These are phyloP conservation scores for Cylas formicarius DNA, from an alignment of 1,140 invertebrate species.

Conservation along the genomic window DNA sequence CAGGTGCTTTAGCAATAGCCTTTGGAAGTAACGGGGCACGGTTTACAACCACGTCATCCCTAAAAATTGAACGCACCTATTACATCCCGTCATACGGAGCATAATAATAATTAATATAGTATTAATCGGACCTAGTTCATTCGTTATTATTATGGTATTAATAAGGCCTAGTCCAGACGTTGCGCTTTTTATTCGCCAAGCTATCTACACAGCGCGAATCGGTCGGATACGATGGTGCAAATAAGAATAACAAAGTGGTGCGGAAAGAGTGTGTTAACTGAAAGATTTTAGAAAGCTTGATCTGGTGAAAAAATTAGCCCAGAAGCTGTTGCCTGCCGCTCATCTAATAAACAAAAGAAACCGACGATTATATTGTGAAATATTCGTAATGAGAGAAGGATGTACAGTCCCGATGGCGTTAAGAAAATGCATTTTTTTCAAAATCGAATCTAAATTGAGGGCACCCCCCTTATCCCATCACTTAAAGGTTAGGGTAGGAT, in stretches of 20 bases:
- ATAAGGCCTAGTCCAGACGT: too few species aligned
- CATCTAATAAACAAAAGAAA: slow-evolving; percentile 21
- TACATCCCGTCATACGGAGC: too few species aligned
- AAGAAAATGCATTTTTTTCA: neutral
- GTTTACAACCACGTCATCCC: slow-evolving; percentile 29
- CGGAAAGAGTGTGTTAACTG: too few species aligned
- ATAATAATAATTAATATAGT: too few species aligned
- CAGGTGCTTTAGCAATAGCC: slow-evolving; percentile 72
- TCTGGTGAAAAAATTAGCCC: too few species aligned
- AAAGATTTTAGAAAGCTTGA: too few species aligned
- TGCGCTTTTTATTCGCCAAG: too few species aligned
- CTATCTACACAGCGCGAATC: too few species aligned
- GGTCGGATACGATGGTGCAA: too few species aligned
- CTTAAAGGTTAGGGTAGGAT: slow-evolving; percentile 37
- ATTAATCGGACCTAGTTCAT: too few species aligned
- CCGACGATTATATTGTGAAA: slow-evolving; percentile 17
- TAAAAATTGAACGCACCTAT: slow-evolving; percentile 15
- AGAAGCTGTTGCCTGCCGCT: slow-evolving; percentile 22
- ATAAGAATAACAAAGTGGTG: too few species aligned
- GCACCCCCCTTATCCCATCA: slow-evolving; percentile 60
- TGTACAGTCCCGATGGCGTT: slow-evolving; percentile 41
- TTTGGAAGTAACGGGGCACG: slow-evolving; percentile 45
- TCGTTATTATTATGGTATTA: neutral
- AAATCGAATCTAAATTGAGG: slow-evolving; percentile 35
- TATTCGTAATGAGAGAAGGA: slow-evolving; percentile 53